A percentile compares a stretch with the other conserved stretches of the same genome.
Evolutionary conservation across 2,888 invertebrate species (phyloP).

Genomic region (Diaphora mendica): DNA sequence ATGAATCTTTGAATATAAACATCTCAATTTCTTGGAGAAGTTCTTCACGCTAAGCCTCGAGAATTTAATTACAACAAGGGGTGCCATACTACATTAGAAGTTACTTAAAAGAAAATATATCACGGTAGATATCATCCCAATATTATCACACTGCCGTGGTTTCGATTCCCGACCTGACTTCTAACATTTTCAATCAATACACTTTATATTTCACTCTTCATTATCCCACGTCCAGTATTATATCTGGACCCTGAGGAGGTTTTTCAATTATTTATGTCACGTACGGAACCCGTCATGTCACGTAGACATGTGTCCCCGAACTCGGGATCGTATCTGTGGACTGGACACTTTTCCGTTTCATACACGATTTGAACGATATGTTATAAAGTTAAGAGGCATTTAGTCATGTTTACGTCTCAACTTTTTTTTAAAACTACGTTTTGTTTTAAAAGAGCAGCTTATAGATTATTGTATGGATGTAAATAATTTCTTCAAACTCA

Average conservation of each 20-base stretch:
- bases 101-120: neutral
- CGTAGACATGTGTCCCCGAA: conserved; percentile 5
- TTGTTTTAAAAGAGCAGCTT: no score
- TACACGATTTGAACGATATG: neutral
- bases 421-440: neutral
- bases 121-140: neutral
- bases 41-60: no score
- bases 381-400: neutral
- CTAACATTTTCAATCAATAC: conserved; percentile 1
- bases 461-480: no score
- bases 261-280: conserved; percentile 17
- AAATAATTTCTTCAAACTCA: no score
- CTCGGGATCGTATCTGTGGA: neutral
- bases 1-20: no score
- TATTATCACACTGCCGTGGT: neutral
- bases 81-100: neutral
- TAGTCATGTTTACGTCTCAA: neutral
- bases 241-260: neutral
- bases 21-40: no score
- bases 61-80: no score
- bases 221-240: conserved; percentile 5
- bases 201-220: conserved; percentile 1
- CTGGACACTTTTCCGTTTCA: neutral
- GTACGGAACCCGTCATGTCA: neutral
- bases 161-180: neutral